A percentile compares a stretch with the other conserved stretches of the same genome.
Evolutionary conservation across 2,888 invertebrate genomes (phyloP).

Genomic region (Phyllotreta striolata): DNA sequence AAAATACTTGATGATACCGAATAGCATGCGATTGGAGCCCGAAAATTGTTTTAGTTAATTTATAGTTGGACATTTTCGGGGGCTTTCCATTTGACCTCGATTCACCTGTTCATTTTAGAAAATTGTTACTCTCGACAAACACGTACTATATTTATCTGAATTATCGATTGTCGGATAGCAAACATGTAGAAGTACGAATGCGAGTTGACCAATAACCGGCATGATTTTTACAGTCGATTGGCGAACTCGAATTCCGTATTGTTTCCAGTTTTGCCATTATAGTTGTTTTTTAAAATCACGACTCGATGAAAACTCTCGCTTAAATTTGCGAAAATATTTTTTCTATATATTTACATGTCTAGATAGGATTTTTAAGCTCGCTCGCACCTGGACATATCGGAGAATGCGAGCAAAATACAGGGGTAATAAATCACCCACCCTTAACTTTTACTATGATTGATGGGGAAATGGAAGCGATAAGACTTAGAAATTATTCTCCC

Average conservation of each 20-base stretch:
- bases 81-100: not conserved
- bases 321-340: too few relatives aligned
- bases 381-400: conserved; percentile 20
- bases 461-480: conserved; percentile 18
- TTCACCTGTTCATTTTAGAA: conserved; percentile 1
- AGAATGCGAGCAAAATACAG: conserved; percentile 20
- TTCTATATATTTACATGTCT: too few relatives aligned
- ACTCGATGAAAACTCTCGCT: too few relatives aligned
- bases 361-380: not conserved
- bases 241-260: not conserved
- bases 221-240: conserved; percentile 13
- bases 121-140: conserved; percentile 12
- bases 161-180: conserved; percentile 5
- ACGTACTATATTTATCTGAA: conserved; percentile 10
- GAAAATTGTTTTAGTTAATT: too few relatives aligned
- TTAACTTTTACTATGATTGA: conserved; percentile 33
- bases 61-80: too few relatives aligned
- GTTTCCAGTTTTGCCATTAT: not conserved
- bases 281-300: too few relatives aligned
- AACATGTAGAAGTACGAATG: conserved; percentile 8
- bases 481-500: conserved; percentile 8
- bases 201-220: conserved; percentile 6
- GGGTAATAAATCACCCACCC: conserved; percentile 26
- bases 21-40: too few relatives aligned
- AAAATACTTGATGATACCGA: too few relatives aligned